phyloP scores from a whole-genome alignment of 2,113 vertebrate genomes.

The Xerus inauris region DNA sequence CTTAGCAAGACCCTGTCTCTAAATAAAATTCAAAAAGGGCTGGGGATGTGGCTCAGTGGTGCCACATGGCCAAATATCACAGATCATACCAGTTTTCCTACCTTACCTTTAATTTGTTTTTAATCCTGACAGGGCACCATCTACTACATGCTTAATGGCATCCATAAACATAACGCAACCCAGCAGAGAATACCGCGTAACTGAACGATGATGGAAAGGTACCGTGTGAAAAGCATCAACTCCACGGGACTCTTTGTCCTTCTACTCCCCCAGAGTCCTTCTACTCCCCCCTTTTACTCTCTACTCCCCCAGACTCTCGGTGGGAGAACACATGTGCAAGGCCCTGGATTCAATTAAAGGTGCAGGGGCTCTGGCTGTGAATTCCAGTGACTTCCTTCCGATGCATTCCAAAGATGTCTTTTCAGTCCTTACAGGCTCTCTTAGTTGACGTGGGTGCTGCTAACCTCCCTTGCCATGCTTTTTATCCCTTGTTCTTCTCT shows the following conservation, averaged over 20 bases:
- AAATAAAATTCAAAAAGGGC: no score
- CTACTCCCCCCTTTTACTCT: background rate
- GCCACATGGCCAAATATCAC: background rate
- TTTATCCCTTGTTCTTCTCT: background rate
- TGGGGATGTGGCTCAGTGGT: no score
- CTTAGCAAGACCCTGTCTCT: no score
- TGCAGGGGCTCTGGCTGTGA: background rate
- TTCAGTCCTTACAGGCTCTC: background rate
- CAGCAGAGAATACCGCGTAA: background rate
- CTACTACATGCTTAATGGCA: background rate
- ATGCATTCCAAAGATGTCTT: background rate
- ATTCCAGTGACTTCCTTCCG: background rate
- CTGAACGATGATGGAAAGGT: background rate
- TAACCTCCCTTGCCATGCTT: background rate
- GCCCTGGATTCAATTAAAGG: background rate
- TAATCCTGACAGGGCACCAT: background rate
- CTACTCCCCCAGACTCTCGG: background rate
- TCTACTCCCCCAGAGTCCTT: background rate
- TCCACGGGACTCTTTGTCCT: background rate
- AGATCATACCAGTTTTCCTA: background rate
- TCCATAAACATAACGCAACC: rapidly evolving
- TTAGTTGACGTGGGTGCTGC: background rate
- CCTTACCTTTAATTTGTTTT: background rate
- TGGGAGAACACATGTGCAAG: no score
- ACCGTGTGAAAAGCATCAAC: background rate